Evolutionary conservation across 1,140 invertebrate species (phyloP), one percentile per base, ranked within the genome.

Genomic region (Cataglyphis hispanica): DNA sequence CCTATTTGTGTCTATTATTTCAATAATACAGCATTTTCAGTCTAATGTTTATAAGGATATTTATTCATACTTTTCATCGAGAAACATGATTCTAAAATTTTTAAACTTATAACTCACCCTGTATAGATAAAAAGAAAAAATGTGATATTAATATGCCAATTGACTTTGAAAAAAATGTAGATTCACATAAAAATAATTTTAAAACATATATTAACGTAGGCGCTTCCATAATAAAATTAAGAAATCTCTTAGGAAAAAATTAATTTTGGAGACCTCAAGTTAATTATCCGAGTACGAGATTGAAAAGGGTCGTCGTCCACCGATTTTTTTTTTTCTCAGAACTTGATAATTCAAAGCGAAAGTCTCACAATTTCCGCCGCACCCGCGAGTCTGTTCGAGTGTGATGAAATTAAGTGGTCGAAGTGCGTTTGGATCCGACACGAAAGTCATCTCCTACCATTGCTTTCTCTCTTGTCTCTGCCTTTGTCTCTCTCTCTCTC

Each of bases 341-440:
- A 86, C 40, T 69, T 22, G 27, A 37, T 61, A 60, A 64, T 74
- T 83, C n/a, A 76, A 89, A 72, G 53, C 27, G 66, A 84, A 89
- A 89, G 74, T 70, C 50, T 34, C 46, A 86, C 72, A 72, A 69
- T 69, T 50, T 34, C 74, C 63, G 72, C 16, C 50, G 60, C 34
- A 31, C 46, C 13, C 40, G 80, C 69, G 19, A 85, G 60, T 80
- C 25, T 46, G 11, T 60, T 64, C 60, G 75, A 63, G 81, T 88
- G 85, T 89, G 85, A 89, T 86, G 87, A 89, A 89, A 90, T 90
- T 89, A 90, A 83, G 67, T 87, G 70, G 61, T 78, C 72, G 69
- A 75, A 66, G 43, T 60, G 58, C 87, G 75, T 87, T 81, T 40
- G 43, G 61, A 87, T 67, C 78, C 67, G 69, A 69, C 40, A 37